A percentile compares a stretch with the other conserved stretches of the same genome.
Evolutionary conservation across 2,888 invertebrate genomes (phyloP).

Genomic region (Altica lythri): DNA sequence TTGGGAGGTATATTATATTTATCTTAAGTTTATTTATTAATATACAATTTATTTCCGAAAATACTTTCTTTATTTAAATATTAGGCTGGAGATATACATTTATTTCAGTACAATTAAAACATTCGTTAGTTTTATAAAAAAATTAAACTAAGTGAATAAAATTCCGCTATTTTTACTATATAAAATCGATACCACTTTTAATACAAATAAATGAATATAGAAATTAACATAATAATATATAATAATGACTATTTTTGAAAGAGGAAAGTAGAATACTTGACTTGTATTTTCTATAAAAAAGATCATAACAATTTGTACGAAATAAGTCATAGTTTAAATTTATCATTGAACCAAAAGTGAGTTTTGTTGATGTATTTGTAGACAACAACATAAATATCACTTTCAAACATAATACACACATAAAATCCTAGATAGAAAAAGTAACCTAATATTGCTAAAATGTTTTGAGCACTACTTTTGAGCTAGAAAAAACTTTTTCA

Average conservation of each 20-base stretch:
- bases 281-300: neutral
- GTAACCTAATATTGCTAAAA: constrained; percentile 17
- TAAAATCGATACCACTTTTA: too few species aligned
- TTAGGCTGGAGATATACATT: constrained; percentile 1
- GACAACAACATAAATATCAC: neutral
- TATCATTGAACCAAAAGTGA: neutral
- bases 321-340: too few species aligned
- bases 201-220: neutral
- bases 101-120: too few species aligned
- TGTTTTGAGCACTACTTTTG: constrained; percentile 25
- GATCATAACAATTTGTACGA: too few species aligned
- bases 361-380: neutral
- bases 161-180: too few species aligned
- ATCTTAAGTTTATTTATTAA: too few species aligned
- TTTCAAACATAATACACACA: neutral
- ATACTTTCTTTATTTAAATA: neutral
- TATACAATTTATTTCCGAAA: too few species aligned
- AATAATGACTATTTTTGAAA: neutral
- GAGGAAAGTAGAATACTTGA: neutral
- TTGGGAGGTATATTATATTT: neutral
- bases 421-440: constrained; percentile 2
- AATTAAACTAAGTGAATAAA: too few species aligned
- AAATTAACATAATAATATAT: neutral
- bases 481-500: constrained; percentile 26
- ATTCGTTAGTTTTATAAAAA: too few species aligned